Evolutionary conservation across 2,113 vertebrate genomes (phyloP).

Genomic region (Capreolus pygargus): DNA sequence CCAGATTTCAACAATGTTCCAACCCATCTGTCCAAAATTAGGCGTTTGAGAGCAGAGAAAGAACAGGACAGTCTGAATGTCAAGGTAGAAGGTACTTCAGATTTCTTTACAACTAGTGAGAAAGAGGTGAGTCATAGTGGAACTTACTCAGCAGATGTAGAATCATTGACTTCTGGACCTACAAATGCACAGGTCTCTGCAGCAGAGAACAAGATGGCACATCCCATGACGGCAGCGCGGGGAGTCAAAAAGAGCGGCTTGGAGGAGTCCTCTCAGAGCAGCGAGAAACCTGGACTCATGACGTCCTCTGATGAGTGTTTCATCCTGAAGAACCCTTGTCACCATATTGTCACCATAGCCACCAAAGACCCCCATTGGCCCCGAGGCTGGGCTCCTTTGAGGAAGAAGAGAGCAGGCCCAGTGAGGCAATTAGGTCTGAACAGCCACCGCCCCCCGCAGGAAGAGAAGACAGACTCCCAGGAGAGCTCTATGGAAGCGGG

Average conservation of each 20-base stretch:
- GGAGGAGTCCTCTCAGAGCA: slow-evolving; percentile 40
- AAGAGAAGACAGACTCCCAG: slow-evolving; percentile 52
- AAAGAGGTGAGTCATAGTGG: slow-evolving; percentile 50
- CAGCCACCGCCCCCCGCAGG: background rate
- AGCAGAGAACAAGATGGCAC: background rate
- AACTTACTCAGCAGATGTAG: slow-evolving; percentile 49
- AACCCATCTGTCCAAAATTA: slow-evolving; percentile 31
- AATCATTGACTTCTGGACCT: slow-evolving; percentile 34
- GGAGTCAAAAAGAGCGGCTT: slow-evolving; percentile 16
- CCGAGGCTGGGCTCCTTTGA: slow-evolving; percentile 26
- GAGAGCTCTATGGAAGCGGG: slow-evolving; percentile 9
- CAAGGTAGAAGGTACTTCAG: slow-evolving; percentile 48
- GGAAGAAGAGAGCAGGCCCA: background rate
- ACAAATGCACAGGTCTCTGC: slow-evolving; percentile 7
- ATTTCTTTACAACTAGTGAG: slow-evolving; percentile 62
- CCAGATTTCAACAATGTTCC: background rate
- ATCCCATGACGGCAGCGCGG: background rate
- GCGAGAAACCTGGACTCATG: slow-evolving; percentile 24
- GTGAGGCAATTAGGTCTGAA: background rate
- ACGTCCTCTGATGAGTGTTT: slow-evolving; percentile 55
- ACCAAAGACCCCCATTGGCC: background rate
- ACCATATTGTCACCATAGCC: background rate
- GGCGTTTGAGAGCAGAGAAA: slow-evolving; percentile 57
- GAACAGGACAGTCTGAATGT: slow-evolving; percentile 15
- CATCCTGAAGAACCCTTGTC: slow-evolving; percentile 61